phyloP scores from a whole-genome alignment of 2,888 invertebrate species.

The Lepidocyrtinus sp. region DNA sequence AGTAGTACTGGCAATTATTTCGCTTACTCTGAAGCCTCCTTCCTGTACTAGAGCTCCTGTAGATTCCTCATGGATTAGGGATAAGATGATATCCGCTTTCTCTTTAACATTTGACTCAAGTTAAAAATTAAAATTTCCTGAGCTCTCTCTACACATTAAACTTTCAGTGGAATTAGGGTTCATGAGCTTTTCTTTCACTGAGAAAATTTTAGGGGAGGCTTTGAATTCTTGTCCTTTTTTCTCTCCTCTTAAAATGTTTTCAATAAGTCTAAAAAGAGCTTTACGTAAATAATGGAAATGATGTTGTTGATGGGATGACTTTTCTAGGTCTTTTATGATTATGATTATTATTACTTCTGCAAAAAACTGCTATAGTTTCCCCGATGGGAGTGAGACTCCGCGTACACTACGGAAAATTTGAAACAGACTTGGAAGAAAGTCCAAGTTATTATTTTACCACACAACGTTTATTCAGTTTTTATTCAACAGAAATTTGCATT shows the following conservation, averaged over 20 bases:
- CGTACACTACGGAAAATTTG: constrained; percentile 22
- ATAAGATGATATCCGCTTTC: not conserved
- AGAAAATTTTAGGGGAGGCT: no score
- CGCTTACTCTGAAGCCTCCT: no score
- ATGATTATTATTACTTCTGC: constrained; percentile 56
- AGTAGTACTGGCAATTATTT: not conserved
- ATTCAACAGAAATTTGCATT: not conserved
- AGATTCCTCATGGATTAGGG: not conserved
- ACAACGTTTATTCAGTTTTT: not conserved
- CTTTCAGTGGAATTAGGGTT: not conserved
- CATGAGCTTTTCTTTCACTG: constrained; percentile 22
- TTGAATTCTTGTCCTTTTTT: constrained; percentile 15
- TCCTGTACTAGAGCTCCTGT: not conserved
- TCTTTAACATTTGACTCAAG: not conserved
- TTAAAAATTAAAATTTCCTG: not conserved
- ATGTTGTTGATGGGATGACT: constrained; percentile 56
- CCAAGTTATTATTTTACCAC: not conserved
- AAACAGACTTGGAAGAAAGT: not conserved
- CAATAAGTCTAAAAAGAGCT: constrained; percentile 12
- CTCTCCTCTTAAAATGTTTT: constrained; percentile 29
- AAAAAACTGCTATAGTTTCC: constrained; percentile 43
- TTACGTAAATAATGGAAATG: constrained; percentile 30
- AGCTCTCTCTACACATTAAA: not conserved
- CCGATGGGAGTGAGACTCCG: constrained; percentile 50
- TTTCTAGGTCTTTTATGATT: constrained; percentile 58